Evolutionary conservation across 2,113 vertebrate genomes (phyloP).

Genomic region (Miniopterus natalensis): DNA sequence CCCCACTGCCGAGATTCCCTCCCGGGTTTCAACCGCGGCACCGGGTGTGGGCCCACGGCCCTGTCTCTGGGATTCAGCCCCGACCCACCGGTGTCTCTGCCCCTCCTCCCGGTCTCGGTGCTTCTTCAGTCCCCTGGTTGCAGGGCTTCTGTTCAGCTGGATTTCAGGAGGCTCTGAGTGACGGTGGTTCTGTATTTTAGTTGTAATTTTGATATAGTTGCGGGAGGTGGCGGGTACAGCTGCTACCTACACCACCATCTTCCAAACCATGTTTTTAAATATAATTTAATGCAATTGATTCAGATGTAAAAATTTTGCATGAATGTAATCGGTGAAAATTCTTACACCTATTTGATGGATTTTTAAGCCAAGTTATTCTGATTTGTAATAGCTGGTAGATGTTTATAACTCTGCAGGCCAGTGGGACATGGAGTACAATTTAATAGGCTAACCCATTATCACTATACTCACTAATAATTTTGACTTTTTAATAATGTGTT

Average conservation of each 20-base stretch:
- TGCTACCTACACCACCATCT: neutral
- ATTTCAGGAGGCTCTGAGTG: too few relatives aligned
- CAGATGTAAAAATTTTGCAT: neutral
- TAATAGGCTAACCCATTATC: constrained; percentile 30
- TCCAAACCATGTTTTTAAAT: constrained; percentile 20
- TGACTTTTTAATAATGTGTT: constrained; percentile 2
- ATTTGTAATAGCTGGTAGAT: constrained; percentile 17
- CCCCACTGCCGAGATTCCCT: too few relatives aligned
- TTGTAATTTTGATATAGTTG: too few relatives aligned
- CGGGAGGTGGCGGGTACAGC: too few relatives aligned
- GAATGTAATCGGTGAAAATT: constrained; percentile 37
- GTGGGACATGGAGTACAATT: constrained; percentile 12
- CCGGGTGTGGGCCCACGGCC: too few relatives aligned
- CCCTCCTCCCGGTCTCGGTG: too few relatives aligned
- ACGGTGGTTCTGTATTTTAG: too few relatives aligned
- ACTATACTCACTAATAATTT: neutral
- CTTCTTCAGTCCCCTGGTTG: too few relatives aligned
- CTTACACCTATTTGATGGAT: neutral
- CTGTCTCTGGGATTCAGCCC: too few relatives aligned
- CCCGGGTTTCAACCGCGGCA: too few relatives aligned
- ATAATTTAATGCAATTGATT: constrained; percentile 10
- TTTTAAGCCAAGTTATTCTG: constrained; percentile 5
- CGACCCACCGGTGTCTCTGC: too few relatives aligned
- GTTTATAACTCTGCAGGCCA: neutral
- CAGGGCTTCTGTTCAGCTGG: too few relatives aligned